Conservation (phyloP, 1,140 invertebrate species). For the Paraescarpia echinospica region DNA sequence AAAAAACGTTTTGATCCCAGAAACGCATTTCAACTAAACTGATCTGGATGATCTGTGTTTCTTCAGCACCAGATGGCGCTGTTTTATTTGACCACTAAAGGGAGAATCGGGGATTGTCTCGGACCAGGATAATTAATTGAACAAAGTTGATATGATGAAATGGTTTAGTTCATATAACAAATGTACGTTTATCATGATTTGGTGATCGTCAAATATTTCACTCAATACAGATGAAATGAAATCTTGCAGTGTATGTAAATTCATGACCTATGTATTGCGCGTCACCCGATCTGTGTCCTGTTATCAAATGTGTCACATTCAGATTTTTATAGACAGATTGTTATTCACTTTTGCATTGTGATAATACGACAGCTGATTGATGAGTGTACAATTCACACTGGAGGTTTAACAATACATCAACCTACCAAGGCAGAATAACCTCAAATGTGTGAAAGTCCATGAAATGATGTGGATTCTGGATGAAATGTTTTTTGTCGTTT, state of each 20-base stretch:
- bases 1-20: background rate
- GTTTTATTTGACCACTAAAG: background rate
- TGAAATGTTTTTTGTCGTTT: background rate
- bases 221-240: background rate
- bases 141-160: background rate
- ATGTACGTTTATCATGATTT: background rate
- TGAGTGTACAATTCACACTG: too few relatives aligned
- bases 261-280: background rate
- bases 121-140: background rate
- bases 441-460: too few relatives aligned
- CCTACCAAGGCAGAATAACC: too few relatives aligned
- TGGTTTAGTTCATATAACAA: background rate
- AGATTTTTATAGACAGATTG: too few relatives aligned
- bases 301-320: background rate
- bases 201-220: background rate
- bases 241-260: background rate
- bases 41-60: background rate
- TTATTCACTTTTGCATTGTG: too few relatives aligned
- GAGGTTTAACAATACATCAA: too few relatives aligned
- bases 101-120: background rate
- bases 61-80: background rate
- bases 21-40: background rate
- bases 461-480: too few relatives aligned
- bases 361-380: too few relatives aligned
- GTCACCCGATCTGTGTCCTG: background rate